Percentiles rank a stretch among this genome's conserved stretches.
Evolutionary conservation across 2,888 invertebrate genomes (phyloP).

Genomic region (Leptinotarsa rubiginosa): DNA sequence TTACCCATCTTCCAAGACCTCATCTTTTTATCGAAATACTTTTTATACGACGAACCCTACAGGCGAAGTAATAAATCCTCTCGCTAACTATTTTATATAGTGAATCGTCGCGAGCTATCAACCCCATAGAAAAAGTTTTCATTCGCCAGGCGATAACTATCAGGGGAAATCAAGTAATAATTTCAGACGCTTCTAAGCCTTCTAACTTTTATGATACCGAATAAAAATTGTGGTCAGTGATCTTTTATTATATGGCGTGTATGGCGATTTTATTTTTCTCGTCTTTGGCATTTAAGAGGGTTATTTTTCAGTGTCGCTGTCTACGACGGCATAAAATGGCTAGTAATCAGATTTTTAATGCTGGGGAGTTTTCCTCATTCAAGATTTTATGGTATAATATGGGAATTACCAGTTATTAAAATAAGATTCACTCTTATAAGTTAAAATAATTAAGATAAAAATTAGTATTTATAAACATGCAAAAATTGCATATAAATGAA

Average conservation of each 20-base stretch:
- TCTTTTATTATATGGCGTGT: constrained; percentile 43
- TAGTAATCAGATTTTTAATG: neutral
- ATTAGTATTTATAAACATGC: too few relatives aligned
- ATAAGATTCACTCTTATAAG: too few relatives aligned
- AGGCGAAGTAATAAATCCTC: constrained; percentile 19
- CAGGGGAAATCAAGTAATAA: constrained; percentile 53
- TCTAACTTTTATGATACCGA: constrained; percentile 46
- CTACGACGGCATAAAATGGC: neutral
- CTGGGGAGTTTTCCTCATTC: neutral
- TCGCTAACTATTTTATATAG: constrained; percentile 18
- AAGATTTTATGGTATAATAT: too few relatives aligned
- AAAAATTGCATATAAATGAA: too few relatives aligned
- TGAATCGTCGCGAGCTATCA: constrained; percentile 20
- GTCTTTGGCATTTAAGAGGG: neutral
- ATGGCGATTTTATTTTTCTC: constrained; percentile 40
- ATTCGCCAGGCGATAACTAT: constrained; percentile 44
- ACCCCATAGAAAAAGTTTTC: constrained; percentile 35
- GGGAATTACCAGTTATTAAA: too few relatives aligned
- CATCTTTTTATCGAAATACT: constrained; percentile 21
- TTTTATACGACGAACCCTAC: constrained; percentile 9
- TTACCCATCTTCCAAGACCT: constrained; percentile 17
- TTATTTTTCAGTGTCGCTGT: constrained; percentile 3
- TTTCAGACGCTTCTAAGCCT: constrained; percentile 47
- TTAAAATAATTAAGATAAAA: too few relatives aligned
- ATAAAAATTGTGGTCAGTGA: constrained; percentile 51